Base-by-base conservation (phyloP, 2,113 vertebrate species). In the Genyomyrus donnyi region DNA sequence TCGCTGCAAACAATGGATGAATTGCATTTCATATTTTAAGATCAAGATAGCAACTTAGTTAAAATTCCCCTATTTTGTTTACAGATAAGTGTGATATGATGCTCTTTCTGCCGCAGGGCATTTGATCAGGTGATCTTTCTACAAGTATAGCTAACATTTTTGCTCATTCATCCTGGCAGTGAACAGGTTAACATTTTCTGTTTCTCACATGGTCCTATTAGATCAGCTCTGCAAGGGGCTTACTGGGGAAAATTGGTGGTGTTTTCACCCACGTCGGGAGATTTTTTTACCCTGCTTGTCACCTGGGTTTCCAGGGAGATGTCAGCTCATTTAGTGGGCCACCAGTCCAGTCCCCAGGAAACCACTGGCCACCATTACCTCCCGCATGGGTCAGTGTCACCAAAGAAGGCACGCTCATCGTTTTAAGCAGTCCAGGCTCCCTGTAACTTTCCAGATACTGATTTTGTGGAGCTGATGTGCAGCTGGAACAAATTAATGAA, bases 241-340 rank as follows among this genome's bases (percentile, higher is more conserved):
- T 39, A 21, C 19, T 53, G 50, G 13, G 2, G 31, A 39, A 39
- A 87, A 87, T 53, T 87, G 50, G 15, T 53, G 15, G 50, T 35
- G 13, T 31, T 52, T 87, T 35, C n/a, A 27, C 50, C 9, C 31
- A 87, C 48, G 7, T 31, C 11, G 5, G 24, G 48, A 35, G 17
- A 39, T 53, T 21, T 27, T 27, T 21, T 53, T 39, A 21, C 49
- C 49, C 85, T 87, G 48, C 31, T 19, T 35, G 27, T 53, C n/a
- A 53, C 27, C 50, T 13, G 48, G 49, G 85, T 87, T 50, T 87
- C 85, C 85, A 56, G 27, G 85, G 85, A 56, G 85, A 87, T 50
- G 17, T 87, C 85, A 27, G 50, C 50, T 52, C 1, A 10, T 87
- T 87, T 31, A 19, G 5, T 3, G 85, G 1, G 31, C 27, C 49